These are phyloP conservation scores for Emydura subglobosa DNA, from an alignment of 2,113 vertebrate genomes.

Conservation along the genomic window DNA sequence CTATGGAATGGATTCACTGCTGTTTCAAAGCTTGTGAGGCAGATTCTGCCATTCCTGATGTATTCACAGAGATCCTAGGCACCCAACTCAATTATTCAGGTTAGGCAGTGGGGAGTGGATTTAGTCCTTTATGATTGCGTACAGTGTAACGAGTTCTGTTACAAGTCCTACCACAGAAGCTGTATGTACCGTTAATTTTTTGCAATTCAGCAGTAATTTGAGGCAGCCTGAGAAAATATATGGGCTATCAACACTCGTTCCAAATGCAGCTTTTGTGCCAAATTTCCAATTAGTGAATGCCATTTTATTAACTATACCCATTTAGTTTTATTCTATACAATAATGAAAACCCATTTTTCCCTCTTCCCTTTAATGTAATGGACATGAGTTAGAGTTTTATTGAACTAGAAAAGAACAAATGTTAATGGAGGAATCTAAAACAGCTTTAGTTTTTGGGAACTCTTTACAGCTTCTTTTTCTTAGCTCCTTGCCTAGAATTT, in stretches of 20 bases:
- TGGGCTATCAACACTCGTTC: constrained; percentile 56
- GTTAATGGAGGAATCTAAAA: not conserved
- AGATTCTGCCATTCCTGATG: not conserved
- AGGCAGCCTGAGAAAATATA: constrained; percentile 51
- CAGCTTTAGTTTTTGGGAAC: not conserved
- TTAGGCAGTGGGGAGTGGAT: not conserved
- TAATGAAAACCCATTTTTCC: constrained; percentile 63
- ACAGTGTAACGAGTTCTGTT: constrained; percentile 59
- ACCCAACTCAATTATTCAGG: not conserved
- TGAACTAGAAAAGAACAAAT: constrained; percentile 29
- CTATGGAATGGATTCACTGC: not conserved
- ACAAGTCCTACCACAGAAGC: constrained; percentile 50
- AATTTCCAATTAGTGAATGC: constrained; percentile 61
- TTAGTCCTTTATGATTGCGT: constrained; percentile 34
- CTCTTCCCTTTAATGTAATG: constrained; percentile 26
- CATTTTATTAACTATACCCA: constrained; percentile 47
- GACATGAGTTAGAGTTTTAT: constrained; percentile 31
- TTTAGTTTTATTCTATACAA: constrained; percentile 57
- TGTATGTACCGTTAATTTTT: constrained; percentile 58
- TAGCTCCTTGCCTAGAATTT: not conserved
- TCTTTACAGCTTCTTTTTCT: constrained; percentile 10
- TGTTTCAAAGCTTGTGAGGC: not conserved
- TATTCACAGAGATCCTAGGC: not conserved
- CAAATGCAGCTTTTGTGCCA: constrained; percentile 62
- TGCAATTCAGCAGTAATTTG: constrained; percentile 62